Evolutionary conservation across 2,113 vertebrate species (phyloP).

Genomic region (Podarcis raffonei): DNA sequence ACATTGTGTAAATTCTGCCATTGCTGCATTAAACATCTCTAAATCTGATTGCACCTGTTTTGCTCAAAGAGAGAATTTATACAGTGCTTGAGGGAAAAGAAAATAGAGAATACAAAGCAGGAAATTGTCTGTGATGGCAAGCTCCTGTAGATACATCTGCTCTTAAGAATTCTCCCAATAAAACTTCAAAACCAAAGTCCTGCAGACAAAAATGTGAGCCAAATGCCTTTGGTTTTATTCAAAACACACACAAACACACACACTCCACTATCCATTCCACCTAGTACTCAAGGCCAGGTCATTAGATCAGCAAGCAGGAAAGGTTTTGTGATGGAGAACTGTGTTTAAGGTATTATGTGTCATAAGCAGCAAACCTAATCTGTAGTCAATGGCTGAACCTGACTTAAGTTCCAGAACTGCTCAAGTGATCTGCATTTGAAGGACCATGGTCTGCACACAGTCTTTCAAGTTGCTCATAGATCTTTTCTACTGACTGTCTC

Average conservation of each 20-base stretch:
- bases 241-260: neutral
- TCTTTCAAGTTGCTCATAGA: neutral
- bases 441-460: neutral
- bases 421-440: neutral
- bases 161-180: neutral
- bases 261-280: neutral
- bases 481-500: neutral
- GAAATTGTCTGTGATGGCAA: neutral
- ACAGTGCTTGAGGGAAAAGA: slow-evolving; percentile 4
- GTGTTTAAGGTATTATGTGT: neutral
- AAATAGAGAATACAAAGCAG: slow-evolving; percentile 12
- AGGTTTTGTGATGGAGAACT: neutral
- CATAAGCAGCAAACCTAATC: neutral
- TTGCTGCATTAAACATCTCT: slow-evolving; percentile 23
- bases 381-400: neutral
- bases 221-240: slow-evolving; percentile 23
- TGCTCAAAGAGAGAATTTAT: slow-evolving; percentile 6
- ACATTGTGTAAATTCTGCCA: slow-evolving; percentile 16
- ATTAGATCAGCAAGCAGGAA: neutral
- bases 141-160: slow-evolving; percentile 7
- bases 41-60: slow-evolving; percentile 20
- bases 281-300: accelerated
- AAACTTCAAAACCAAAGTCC: neutral
- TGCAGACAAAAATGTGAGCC: slow-evolving; percentile 14
- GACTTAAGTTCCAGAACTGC: neutral